Evolutionary conservation across 2,797 vertebrate species (phyloP).

Genomic region (Antennarius maculatus): DNA sequence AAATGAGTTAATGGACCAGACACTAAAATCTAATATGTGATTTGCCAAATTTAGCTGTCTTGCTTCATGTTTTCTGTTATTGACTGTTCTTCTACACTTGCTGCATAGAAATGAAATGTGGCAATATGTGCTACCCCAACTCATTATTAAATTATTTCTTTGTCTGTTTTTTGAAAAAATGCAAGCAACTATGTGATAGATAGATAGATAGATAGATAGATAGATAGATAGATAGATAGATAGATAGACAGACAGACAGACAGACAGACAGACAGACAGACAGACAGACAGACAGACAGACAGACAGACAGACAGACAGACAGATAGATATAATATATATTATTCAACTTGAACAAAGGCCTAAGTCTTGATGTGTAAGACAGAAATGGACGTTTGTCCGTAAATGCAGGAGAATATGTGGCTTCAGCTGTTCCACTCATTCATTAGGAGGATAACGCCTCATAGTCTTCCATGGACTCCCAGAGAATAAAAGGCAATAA

Average conservation of each 20-base stretch:
- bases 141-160: neutral
- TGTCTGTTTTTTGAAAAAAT: too few relatives aligned
- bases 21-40: constrained; percentile 1
- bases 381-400: neutral
- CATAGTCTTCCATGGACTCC: neutral
- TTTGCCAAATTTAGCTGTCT: neutral
- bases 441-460: constrained; percentile 23
- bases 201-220: too few relatives aligned
- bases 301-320: too few relatives aligned
- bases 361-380: neutral
- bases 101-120: neutral
- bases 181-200: too few relatives aligned
- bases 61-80: constrained; percentile 6
- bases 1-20: neutral
- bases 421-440: constrained; percentile 8
- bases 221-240: too few relatives aligned
- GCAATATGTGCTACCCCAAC: neutral
- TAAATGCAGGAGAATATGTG: neutral
- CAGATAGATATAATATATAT: too few relatives aligned
- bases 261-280: too few relatives aligned
- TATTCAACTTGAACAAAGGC: neutral
- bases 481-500: constrained; percentile 29
- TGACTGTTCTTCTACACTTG: neutral
- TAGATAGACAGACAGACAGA: too few relatives aligned
- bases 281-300: too few relatives aligned